A percentile compares a stretch with the other conserved stretches of the same genome.
Evolutionary conservation across 2,888 invertebrate species (phyloP).

Genomic region (Phortica okadai): DNA sequence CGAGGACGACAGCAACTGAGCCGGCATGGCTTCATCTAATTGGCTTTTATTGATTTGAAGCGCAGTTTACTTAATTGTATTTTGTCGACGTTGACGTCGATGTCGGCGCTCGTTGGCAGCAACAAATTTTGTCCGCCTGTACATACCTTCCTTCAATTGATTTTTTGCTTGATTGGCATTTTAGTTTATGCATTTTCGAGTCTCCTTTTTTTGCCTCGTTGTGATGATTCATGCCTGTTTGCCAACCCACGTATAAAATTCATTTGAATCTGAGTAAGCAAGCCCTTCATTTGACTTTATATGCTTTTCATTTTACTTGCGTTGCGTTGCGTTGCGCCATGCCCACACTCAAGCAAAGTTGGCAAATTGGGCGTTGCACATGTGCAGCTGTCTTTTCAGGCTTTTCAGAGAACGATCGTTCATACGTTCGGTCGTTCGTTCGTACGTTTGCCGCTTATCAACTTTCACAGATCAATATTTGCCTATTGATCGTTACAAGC

Average conservation of each 20-base stretch:
- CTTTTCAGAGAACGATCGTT: background rate
- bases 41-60: constrained; percentile 21
- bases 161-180: constrained; percentile 26
- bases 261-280: background rate
- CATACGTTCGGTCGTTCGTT: background rate
- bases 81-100: background rate
- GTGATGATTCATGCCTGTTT: constrained; percentile 18
- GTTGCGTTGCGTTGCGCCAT: background rate
- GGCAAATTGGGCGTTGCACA: background rate
- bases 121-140: too few species aligned
- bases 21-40: constrained; percentile 9
- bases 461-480: constrained; percentile 24
- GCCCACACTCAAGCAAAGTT: background rate
- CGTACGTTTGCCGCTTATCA: constrained; percentile 12
- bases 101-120: background rate
- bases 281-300: constrained; percentile 3
- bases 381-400: background rate
- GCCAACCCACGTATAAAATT: constrained; percentile 11
- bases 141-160: constrained; percentile 9
- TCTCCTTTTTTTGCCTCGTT: background rate
- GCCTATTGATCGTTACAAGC: constrained; percentile 20
- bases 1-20: too few species aligned
- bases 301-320: background rate
- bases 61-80: constrained; percentile 10
- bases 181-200: background rate